These are phyloP conservation scores for Achlya flavicornis DNA, from an alignment of 2,888 invertebrate genomes.

Conservation along the genomic window DNA sequence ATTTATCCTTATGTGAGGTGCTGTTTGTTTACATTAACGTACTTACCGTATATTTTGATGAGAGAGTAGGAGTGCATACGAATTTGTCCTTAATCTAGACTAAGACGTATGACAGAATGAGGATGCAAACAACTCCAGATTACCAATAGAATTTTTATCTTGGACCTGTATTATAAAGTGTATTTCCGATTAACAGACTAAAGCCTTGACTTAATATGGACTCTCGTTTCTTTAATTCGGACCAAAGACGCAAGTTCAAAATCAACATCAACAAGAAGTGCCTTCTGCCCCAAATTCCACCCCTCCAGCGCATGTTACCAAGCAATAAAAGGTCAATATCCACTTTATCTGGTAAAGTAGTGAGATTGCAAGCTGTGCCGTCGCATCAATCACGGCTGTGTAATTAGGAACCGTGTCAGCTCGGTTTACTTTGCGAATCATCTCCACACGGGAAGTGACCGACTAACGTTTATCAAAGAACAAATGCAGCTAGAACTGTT, in stretches of 20 bases:
- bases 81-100: too few species aligned
- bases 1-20: not conserved
- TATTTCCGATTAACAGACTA: too few species aligned
- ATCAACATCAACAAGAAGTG: not conserved
- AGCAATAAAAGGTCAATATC: slow-evolving; percentile 42
- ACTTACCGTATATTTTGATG: not conserved
- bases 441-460: slow-evolving; percentile 26
- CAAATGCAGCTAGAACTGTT: not conserved
- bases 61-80: too few species aligned
- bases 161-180: too few species aligned
- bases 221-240: too few species aligned
- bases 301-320: not conserved
- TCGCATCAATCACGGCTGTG: slow-evolving; percentile 46
- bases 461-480: slow-evolving; percentile 27
- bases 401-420: slow-evolving; percentile 16
- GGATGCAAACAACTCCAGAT: too few species aligned
- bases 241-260: too few species aligned
- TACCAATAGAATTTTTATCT: too few species aligned
- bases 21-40: not conserved
- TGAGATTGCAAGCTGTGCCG: slow-evolving; percentile 13
- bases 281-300: not conserved
- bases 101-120: too few species aligned
- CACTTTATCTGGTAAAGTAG: slow-evolving; percentile 29
- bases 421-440: slow-evolving; percentile 48
- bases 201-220: too few species aligned